Evolutionary conservation across 2,113 vertebrate species (phyloP), one percentile per base, ranked within the genome.

Genomic region (Thamnaconus septentrionalis): DNA sequence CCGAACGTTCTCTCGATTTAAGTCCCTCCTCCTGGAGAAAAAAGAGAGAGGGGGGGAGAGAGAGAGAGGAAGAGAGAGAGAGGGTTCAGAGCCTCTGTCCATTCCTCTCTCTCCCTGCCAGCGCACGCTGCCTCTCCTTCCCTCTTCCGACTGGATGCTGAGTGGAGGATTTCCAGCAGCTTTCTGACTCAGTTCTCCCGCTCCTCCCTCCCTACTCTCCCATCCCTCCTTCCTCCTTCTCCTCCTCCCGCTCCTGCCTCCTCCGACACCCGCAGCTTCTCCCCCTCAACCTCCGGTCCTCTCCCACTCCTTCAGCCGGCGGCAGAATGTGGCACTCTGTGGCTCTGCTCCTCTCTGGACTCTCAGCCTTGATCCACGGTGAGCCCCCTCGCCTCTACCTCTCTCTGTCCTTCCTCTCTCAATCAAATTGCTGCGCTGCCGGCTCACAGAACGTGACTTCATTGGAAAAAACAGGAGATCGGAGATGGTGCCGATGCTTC

Each of bases 311-410:
- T 78, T 31, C 18, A 31, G 18, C 18, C 64, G 63, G 58, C 80
- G 76, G 69, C 86, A 90, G 84, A 83, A 93, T 92, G 92, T 92
- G 91, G 90, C 77, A 76, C 80, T 89, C 90, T 68, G 78, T 77
- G 73, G 87, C 81, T 85, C 84, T 93, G 66, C 81, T 91, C 69
- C 84, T 92, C 58, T 89, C 82, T 82, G 89, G 87, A 82, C 84
- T 91, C 72, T 91, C 73, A 40, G 85, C 90, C 80, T 64, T 92
- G 83, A 84, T 93, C 69, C 90, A 90, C 51, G 92, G 92, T 93
- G 88, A 88, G 92, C 72, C 41, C n/a, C 46, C 12, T 45, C 7
- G 61, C 53, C 75, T 83, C 18, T 50, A 59, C 64, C 56, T 66
- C 53, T 50, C 55, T 64, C 67, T 46, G 53, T 63, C 18, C 59